Conservation (phyloP, 1,140 invertebrate genomes). For the Coenobita brevimanus region DNA sequence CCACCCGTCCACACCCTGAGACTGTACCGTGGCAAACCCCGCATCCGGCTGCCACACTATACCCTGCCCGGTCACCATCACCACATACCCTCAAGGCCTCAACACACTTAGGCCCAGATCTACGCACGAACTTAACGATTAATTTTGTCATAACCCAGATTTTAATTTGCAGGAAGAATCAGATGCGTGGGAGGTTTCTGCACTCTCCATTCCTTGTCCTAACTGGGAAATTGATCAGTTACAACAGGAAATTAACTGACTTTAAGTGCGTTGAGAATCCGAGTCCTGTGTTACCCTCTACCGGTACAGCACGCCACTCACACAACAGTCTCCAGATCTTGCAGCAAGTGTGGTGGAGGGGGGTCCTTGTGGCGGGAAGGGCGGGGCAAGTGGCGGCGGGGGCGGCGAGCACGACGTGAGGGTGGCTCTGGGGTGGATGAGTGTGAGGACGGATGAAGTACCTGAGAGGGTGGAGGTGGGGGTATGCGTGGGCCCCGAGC, state of each 20-base stretch:
- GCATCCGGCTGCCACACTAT: neutral
- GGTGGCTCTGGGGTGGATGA: constrained; percentile 40
- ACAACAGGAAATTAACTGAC: too few species aligned
- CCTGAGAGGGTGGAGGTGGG: constrained; percentile 36
- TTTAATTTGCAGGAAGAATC: too few species aligned
- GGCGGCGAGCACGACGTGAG: constrained; percentile 30
- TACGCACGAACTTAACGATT: too few species aligned
- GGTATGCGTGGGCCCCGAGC: constrained; percentile 31
- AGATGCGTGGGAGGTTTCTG: too few species aligned
- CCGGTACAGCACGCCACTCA: neutral
- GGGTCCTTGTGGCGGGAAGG: constrained; percentile 47
- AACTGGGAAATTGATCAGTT: too few species aligned
- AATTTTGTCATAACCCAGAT: too few species aligned
- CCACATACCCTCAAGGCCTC: neutral
- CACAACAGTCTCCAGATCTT: constrained; percentile 57
- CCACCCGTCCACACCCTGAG: constrained; percentile 62
- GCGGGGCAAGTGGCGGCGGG: constrained; percentile 38
- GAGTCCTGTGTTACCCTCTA: neutral
- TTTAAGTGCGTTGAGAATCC: too few species aligned
- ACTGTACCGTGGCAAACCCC: constrained; percentile 33
- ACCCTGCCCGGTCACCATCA: neutral
- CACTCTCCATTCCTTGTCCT: too few species aligned
- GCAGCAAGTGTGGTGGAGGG: constrained; percentile 46
- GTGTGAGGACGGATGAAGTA: constrained; percentile 35
- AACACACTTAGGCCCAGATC: neutral